These are phyloP conservation scores for Platygyra sinensis DNA, from an alignment of 64 coral and sea anemone species.

Conservation along the genomic window DNA sequence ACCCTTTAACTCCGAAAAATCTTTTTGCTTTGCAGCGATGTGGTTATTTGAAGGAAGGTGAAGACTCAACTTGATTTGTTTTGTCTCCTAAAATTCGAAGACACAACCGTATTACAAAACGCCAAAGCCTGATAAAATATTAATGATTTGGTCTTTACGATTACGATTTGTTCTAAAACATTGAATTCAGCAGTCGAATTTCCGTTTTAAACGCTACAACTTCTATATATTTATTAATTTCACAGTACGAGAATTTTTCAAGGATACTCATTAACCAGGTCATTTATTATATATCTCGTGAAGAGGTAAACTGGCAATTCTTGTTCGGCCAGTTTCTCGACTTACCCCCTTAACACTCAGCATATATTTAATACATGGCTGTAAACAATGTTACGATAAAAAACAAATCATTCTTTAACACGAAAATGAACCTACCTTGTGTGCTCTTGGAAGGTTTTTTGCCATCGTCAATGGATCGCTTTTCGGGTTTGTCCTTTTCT, in stretches of 20 bases:
- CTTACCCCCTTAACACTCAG: no score
- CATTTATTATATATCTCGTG: no score
- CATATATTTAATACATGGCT: neutral
- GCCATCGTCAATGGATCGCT: constrained; percentile 15
- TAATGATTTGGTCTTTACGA: constrained; percentile 35
- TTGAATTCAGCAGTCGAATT: neutral
- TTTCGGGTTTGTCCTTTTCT: constrained; percentile 44
- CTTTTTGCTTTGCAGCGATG: neutral
- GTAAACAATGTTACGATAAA: neutral
- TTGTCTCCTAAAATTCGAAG: neutral
- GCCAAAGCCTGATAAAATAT: constrained; percentile 9
- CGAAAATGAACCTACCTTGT: constrained; percentile 20
- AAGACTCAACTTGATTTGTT: neutral
- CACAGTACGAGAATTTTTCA: neutral
- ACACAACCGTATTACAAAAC: neutral
- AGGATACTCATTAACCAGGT: no score
- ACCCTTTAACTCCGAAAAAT: neutral
- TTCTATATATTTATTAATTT: neutral
- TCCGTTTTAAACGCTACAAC: neutral
- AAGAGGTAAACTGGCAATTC: no score
- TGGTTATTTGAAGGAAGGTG: neutral
- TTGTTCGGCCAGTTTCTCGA: no score
- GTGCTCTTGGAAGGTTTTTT: constrained; percentile 9
- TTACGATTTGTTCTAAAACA: neutral
- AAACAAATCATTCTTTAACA: neutral